Evolutionary conservation across 2,113 vertebrate species (phyloP).

Genomic region (Syngnathoides biaculeatus): DNA sequence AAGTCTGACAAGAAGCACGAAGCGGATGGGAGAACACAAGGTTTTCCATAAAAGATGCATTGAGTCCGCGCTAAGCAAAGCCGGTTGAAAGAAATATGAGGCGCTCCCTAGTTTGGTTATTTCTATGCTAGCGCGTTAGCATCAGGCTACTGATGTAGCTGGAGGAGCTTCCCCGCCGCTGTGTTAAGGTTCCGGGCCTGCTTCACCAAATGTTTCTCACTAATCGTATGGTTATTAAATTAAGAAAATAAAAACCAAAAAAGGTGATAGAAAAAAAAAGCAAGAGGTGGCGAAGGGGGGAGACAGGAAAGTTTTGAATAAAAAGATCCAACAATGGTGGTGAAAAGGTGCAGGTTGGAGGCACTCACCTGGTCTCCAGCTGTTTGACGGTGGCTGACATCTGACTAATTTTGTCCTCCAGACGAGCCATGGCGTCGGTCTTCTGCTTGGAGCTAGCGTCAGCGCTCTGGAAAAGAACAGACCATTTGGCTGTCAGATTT

Average conservation of each 20-base stretch:
- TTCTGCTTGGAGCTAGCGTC: slow-evolving; percentile 91
- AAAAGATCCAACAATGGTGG: not conserved
- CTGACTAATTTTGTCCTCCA: slow-evolving; percentile 96
- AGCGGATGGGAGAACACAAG: slow-evolving; percentile 27
- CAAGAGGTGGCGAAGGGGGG: slow-evolving; percentile 31
- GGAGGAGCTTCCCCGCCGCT: slow-evolving; percentile 88
- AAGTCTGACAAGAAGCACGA: not conserved
- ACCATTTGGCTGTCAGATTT: no score
- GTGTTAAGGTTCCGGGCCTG: slow-evolving; percentile 95
- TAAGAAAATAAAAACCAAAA: slow-evolving; percentile 5
- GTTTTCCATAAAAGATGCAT: slow-evolving; percentile 34
- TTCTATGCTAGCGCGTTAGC: slow-evolving; percentile 38
- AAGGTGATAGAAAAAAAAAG: slow-evolving; percentile 26
- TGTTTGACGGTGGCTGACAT: slow-evolving; percentile 93
- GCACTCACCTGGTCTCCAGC: slow-evolving; percentile 88
- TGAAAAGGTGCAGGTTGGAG: not conserved
- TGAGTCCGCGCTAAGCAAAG: slow-evolving; percentile 57
- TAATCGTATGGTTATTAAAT: slow-evolving; percentile 50
- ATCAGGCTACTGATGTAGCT: slow-evolving; percentile 78
- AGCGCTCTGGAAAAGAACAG: slow-evolving; percentile 62
- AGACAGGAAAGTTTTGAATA: slow-evolving; percentile 14
- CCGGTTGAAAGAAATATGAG: slow-evolving; percentile 45
- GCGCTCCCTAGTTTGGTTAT: slow-evolving; percentile 61
- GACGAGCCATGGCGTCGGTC: slow-evolving; percentile 84
- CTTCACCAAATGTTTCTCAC: slow-evolving; percentile 97